Evolutionary conservation across 1,140 invertebrate genomes (phyloP).

Genomic region (Thrips palmi): DNA sequence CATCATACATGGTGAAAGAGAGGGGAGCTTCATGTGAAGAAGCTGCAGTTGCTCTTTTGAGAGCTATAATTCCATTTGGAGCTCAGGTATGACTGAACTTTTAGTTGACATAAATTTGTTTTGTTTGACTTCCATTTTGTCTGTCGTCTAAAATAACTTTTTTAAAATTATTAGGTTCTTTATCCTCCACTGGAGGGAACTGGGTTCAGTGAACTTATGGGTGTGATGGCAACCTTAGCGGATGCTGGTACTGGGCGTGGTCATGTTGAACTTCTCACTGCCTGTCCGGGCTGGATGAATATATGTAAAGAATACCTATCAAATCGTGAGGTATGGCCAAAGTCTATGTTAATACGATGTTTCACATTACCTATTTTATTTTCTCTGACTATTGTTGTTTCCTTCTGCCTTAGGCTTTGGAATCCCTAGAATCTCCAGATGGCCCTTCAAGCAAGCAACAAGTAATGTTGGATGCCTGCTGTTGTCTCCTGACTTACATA

Average conservation of each 20-base stretch:
- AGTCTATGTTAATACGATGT: neutral
- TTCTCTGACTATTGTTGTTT: no score
- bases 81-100: no score
- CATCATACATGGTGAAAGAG: slow-evolving; percentile 55
- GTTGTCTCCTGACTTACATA: slow-evolving; percentile 58
- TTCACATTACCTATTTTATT: no score
- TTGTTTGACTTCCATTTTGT: no score
- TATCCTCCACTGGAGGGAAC: slow-evolving; percentile 47
- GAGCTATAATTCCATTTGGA: slow-evolving; percentile 55
- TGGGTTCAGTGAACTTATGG: slow-evolving; percentile 65
- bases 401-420: neutral
- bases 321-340: neutral
- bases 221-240: slow-evolving; percentile 64
- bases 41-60: slow-evolving; percentile 52
- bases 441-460: slow-evolving; percentile 21
- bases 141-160: no score
- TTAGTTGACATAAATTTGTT: no score
- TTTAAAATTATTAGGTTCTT: no score
- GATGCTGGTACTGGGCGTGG: slow-evolving; percentile 58
- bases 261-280: slow-evolving; percentile 60
- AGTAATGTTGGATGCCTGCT: slow-evolving; percentile 54
- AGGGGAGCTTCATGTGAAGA: slow-evolving; percentile 29
- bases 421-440: neutral
- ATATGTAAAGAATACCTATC: slow-evolving; percentile 28
- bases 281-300: slow-evolving; percentile 60